Percentiles rank a stretch among this genome's conserved stretches.
These are phyloP conservation scores for Acipenser oxyrinchus DNA, from an alignment of 2,797 vertebrate genomes.

Conservation along the genomic window DNA sequence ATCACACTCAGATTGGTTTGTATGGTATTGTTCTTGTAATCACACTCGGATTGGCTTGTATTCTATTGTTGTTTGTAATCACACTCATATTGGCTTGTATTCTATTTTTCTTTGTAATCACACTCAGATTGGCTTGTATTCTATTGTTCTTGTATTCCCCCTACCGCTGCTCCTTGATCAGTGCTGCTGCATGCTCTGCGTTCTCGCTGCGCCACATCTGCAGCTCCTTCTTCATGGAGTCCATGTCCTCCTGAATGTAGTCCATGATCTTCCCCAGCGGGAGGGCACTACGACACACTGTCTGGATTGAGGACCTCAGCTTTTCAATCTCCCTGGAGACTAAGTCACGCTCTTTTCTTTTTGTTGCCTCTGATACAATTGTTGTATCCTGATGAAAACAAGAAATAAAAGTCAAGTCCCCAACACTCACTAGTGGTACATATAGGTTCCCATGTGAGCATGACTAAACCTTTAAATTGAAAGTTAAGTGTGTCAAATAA, in stretches of 20 bases:
- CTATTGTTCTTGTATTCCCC: background rate
- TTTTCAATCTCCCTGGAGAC: slow-evolving; percentile 79
- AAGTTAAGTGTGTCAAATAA: too few relatives aligned
- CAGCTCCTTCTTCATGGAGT: slow-evolving; percentile 85
- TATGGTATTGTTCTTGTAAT: too few relatives aligned
- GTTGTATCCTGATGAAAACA: slow-evolving; percentile 45
- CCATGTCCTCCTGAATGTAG: slow-evolving; percentile 92
- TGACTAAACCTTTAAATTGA: too few relatives aligned
- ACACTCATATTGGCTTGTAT: too few relatives aligned
- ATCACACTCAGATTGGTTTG: too few relatives aligned
- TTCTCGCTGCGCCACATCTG: slow-evolving; percentile 73
- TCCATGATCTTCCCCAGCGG: slow-evolving; percentile 87
- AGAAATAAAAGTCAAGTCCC: too few relatives aligned
- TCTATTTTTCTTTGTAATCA: too few relatives aligned
- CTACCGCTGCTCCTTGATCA: slow-evolving; percentile 73
- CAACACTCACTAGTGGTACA: too few relatives aligned
- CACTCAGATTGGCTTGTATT: too few relatives aligned
- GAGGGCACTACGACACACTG: slow-evolving; percentile 74
- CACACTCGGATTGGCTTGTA: too few relatives aligned
- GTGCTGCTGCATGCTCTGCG: slow-evolving; percentile 58
- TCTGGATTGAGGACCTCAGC: slow-evolving; percentile 75
- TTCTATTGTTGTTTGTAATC: too few relatives aligned
- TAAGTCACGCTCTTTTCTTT: slow-evolving; percentile 78
- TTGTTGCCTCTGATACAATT: slow-evolving; percentile 58
- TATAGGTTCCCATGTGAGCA: too few relatives aligned